phyloP scores from a whole-genome alignment of 2,797 vertebrate species.

The Falco cherrug region DNA sequence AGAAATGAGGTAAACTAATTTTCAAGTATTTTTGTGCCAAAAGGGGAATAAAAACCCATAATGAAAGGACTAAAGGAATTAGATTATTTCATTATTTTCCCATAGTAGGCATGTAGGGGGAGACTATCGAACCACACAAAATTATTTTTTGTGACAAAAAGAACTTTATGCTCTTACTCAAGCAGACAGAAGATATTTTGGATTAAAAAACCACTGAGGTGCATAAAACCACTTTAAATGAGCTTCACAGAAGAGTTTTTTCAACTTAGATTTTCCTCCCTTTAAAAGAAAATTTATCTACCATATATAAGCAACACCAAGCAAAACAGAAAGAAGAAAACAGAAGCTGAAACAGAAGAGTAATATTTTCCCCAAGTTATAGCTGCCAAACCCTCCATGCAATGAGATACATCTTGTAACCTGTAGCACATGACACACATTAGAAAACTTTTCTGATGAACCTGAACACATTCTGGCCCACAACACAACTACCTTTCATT shows the following conservation, averaged over 20 bases:
- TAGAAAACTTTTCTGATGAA: neutral
- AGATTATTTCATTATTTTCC: neutral
- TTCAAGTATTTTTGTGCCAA: neutral
- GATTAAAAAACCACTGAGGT: neutral
- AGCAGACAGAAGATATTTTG: neutral
- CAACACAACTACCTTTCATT: neutral
- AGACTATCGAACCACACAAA: neutral
- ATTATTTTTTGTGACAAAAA: neutral
- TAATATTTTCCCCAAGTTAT: neutral
- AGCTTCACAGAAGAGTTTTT: neutral
- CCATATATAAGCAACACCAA: neutral
- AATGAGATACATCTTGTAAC: neutral
- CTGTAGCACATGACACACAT: neutral
- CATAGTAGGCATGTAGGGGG: fast-evolving
- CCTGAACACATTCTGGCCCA: neutral
- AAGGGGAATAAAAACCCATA: neutral
- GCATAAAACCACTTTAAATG: neutral
- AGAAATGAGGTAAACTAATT: neutral
- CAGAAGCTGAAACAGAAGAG: neutral
- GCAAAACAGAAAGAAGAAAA: neutral
- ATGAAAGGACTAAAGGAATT: neutral
- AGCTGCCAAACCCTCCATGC: neutral
- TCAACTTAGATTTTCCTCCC: neutral
- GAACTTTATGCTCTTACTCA: neutral
- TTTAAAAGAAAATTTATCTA: neutral